A percentile compares a stretch with the other conserved stretches of the same genome.
phyloP scores from a whole-genome alignment of 2,888 invertebrate genomes.

The Trilocha varians region DNA sequence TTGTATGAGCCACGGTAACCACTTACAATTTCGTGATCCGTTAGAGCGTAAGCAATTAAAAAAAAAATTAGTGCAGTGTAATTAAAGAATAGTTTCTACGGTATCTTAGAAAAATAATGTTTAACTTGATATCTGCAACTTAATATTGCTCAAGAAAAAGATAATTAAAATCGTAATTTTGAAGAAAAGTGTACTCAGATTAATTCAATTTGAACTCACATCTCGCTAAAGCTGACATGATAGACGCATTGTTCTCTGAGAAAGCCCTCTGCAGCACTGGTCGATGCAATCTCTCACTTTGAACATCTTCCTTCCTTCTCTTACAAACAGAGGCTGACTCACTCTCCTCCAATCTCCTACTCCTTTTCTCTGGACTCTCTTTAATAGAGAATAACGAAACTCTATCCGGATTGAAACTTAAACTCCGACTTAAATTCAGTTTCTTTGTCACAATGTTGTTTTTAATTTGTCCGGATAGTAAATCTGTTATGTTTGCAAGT shows the following conservation, averaged over 20 bases:
- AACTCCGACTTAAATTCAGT: slow-evolving; percentile 25
- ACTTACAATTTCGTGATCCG: too few relatives aligned
- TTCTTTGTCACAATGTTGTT: slow-evolving; percentile 29
- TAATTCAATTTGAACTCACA: slow-evolving; percentile 53
- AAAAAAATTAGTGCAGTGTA: too few relatives aligned
- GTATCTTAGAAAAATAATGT: too few relatives aligned
- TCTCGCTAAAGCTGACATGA: slow-evolving; percentile 81
- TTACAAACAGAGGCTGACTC: slow-evolving; percentile 46
- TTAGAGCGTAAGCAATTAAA: too few relatives aligned
- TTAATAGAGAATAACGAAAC: slow-evolving; percentile 39
- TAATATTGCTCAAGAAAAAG: too few relatives aligned
- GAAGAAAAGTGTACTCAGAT: too few relatives aligned
- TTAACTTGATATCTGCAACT: too few relatives aligned
- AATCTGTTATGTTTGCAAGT: slow-evolving; percentile 47
- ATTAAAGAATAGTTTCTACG: too few relatives aligned
- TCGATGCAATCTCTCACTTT: slow-evolving; percentile 24
- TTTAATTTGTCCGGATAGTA: slow-evolving; percentile 53
- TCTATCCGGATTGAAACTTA: slow-evolving; percentile 46
- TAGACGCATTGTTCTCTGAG: slow-evolving; percentile 86
- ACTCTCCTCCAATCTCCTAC: slow-evolving; percentile 72
- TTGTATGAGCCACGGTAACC: too few relatives aligned
- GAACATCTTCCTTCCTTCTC: slow-evolving; percentile 34
- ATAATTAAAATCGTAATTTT: too few relatives aligned
- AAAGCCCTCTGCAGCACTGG: slow-evolving; percentile 75
- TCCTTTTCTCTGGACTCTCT: slow-evolving; percentile 41